A percentile compares a stretch with the other conserved stretches of the same genome.
phyloP scores from a whole-genome alignment of 53 echinoderm and acorn worm species.

The Astropecten irregularis region DNA sequence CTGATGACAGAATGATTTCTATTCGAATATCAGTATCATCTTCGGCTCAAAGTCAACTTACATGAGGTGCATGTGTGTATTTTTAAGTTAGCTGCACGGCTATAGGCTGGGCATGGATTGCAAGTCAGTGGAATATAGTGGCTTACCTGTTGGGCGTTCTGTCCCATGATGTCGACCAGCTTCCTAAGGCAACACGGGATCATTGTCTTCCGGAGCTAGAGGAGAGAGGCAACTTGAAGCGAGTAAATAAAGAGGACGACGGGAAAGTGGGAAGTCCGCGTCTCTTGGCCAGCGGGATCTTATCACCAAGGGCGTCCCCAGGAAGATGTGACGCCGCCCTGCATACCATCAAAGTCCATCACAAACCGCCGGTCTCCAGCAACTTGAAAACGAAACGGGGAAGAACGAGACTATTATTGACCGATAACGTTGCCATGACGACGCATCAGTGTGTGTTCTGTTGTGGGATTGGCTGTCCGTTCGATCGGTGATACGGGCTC shows the following conservation, averaged over 20 bases:
- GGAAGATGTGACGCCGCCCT: slow-evolving; percentile 16
- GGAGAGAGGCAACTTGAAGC: too few species aligned
- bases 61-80: too few species aligned
- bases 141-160: slow-evolving; percentile 41
- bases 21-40: too few species aligned
- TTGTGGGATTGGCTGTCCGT: not conserved
- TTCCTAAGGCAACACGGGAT: not conserved
- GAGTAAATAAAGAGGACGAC: too few species aligned
- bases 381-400: slow-evolving; percentile 23
- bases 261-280: too few species aligned
- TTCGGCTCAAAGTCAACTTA: too few species aligned
- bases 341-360: slow-evolving; percentile 50
- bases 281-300: too few species aligned
- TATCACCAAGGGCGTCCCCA: not conserved
- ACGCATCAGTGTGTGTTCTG: slow-evolving; percentile 33
- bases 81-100: not conserved
- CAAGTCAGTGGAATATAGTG: too few species aligned
- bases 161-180: slow-evolving; percentile 13
- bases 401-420: slow-evolving; percentile 30
- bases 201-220: slow-evolving; percentile 32
- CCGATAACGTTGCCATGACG: slow-evolving; percentile 50
- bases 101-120: not conserved
- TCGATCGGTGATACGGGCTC: not conserved
- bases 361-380: slow-evolving; percentile 9
- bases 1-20: too few species aligned